Conservation (phyloP, 2,888 invertebrate species). For the Lysandra bellargus region DNA sequence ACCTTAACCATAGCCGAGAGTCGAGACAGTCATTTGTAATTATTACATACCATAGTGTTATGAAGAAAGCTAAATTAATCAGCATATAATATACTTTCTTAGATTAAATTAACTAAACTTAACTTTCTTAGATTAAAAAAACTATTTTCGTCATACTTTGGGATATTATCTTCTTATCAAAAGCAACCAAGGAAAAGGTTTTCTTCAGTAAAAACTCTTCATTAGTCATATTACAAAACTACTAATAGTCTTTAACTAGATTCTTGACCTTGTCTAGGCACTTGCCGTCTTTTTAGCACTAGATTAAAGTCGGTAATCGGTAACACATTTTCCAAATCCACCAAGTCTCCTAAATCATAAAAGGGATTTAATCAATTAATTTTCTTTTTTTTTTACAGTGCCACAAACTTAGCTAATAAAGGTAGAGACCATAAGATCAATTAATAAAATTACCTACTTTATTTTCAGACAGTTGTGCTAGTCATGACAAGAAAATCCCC, state of each 20-base stretch:
- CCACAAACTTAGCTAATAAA: not conserved
- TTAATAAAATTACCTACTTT: no score
- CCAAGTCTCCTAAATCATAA: not conserved
- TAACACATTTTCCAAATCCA: not conserved
- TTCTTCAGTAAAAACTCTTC: not conserved
- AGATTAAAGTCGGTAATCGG: not conserved
- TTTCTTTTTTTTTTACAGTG: not conserved
- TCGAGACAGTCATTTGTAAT: not conserved
- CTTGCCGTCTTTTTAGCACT: not conserved
- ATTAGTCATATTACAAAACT: not conserved
- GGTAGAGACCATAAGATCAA: no score
- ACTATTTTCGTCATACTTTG: not conserved
- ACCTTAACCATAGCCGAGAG: not conserved
- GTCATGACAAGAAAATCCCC: no score
- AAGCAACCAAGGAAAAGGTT: not conserved
- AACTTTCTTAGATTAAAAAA: not conserved
- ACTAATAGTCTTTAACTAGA: not conserved
- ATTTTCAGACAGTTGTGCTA: no score
- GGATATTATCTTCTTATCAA: not conserved
- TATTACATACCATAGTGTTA: not conserved
- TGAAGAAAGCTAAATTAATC: not conserved
- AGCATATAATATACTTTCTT: not conserved
- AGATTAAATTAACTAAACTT: no score
- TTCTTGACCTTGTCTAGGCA: constrained; percentile 8
- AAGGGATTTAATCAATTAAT: not conserved